These are phyloP conservation scores for Taxidea taxus DNA, from an alignment of 2,113 vertebrate species.

Conservation along the genomic window DNA sequence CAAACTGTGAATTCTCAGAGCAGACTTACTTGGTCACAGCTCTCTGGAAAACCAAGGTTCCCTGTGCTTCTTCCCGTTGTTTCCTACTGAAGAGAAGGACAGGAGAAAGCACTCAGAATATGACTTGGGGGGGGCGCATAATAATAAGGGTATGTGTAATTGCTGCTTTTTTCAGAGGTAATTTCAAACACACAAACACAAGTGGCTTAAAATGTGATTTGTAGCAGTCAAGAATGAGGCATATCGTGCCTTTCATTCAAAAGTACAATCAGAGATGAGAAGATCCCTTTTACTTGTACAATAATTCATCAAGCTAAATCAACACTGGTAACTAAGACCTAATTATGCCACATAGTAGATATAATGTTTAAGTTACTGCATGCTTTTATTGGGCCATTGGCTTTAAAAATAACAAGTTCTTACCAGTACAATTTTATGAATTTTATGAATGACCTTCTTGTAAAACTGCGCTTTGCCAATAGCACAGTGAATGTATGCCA, in stretches of 20 bases:
- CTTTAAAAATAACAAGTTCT: slow-evolving; percentile 78
- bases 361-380: slow-evolving; percentile 81
- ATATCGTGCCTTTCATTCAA: slow-evolving; percentile 76
- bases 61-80: slow-evolving; percentile 81
- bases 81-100: slow-evolving; percentile 82
- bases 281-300: slow-evolving; percentile 84
- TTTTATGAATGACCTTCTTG: slow-evolving; percentile 74
- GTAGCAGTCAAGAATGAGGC: slow-evolving; percentile 82
- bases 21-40: slow-evolving; percentile 77
- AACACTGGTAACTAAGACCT: slow-evolving; percentile 85
- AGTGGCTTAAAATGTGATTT: slow-evolving; percentile 83
- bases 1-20: slow-evolving; percentile 84
- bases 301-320: slow-evolving; percentile 81
- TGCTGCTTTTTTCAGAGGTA: slow-evolving; percentile 91
- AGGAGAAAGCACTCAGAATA: slow-evolving; percentile 72
- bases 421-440: slow-evolving; percentile 77
- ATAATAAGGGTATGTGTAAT: slow-evolving; percentile 83
- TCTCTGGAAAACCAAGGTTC: slow-evolving; percentile 83
- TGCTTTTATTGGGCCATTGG: slow-evolving; percentile 81
- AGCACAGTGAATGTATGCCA: slow-evolving; percentile 79
- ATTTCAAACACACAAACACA: slow-evolving; percentile 77
- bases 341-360: slow-evolving; percentile 76
- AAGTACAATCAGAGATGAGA: slow-evolving; percentile 82
- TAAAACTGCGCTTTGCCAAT: slow-evolving; percentile 77
- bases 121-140: not conserved